Conservation (phyloP, 2,888 invertebrate genomes). For the Drosophila aldrichi region DNA sequence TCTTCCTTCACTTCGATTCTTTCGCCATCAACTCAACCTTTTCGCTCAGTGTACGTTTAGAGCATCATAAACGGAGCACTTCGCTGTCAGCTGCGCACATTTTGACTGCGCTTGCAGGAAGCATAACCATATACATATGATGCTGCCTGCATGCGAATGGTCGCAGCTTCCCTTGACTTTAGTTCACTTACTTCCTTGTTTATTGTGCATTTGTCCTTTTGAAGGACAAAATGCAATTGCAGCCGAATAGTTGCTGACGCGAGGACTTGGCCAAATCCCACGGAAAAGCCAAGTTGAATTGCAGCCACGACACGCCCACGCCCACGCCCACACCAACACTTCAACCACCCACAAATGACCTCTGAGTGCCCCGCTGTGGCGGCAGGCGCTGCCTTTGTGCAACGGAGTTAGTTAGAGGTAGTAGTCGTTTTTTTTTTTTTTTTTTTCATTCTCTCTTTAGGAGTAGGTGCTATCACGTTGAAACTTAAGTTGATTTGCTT, state of each 20-base stretch:
- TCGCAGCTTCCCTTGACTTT: neutral
- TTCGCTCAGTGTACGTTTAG: conserved; percentile 36
- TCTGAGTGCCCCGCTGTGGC: conserved; percentile 51
- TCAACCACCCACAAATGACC: conserved; percentile 30
- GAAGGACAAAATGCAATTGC: conserved; percentile 76
- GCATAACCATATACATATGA: conserved; percentile 23
- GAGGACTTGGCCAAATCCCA: conserved; percentile 20
- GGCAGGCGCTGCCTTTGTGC: conserved; percentile 36
- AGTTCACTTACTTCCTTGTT: conserved; percentile 32
- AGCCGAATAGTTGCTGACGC: conserved; percentile 31
- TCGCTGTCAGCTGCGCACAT: conserved; percentile 19
- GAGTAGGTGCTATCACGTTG: conserved; percentile 51
- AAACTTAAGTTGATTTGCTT: conserved; percentile 66
- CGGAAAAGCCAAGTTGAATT: conserved; percentile 45
- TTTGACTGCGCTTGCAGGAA: conserved; percentile 61
- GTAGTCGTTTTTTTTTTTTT: neutral
- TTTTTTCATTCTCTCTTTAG: neutral
- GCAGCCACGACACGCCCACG: neutral
- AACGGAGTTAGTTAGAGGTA: neutral
- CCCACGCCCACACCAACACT: neutral
- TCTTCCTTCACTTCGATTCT: neutral
- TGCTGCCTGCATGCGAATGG: conserved; percentile 21
- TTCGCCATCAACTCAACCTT: neutral
- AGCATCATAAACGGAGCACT: conserved; percentile 64
- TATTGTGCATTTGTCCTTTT: conserved; percentile 81